Evolutionary conservation across 2,797 vertebrate species (phyloP).

Genomic region (Hypotaenidia philippensis): DNA sequence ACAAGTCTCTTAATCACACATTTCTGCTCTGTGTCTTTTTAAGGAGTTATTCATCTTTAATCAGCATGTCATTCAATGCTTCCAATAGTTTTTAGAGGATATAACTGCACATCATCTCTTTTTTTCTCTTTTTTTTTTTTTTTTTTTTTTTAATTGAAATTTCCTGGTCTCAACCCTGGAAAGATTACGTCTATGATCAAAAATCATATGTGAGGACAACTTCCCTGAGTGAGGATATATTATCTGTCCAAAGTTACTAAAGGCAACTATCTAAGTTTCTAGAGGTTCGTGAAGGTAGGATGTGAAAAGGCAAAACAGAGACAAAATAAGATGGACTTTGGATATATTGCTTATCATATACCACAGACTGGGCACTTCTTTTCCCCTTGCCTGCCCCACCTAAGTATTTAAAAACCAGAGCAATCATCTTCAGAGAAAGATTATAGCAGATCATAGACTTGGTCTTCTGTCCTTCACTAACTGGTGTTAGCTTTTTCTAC

Average conservation of each 20-base stretch:
- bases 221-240: neutral
- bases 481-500: neutral
- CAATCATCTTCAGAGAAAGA: neutral
- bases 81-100: neutral
- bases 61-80: neutral
- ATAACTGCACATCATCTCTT: neutral
- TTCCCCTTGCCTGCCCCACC: neutral
- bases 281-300: neutral
- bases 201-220: neutral
- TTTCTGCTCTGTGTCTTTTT: neutral
- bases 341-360: neutral
- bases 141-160: neutral
- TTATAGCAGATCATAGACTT: neutral
- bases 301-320: neutral
- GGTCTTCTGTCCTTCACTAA: neutral
- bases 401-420: neutral
- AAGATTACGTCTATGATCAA: neutral
- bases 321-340: neutral
- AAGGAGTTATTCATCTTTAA: neutral
- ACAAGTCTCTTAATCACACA: neutral
- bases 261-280: neutral
- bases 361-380: neutral
- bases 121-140: neutral
- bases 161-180: neutral
- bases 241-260: neutral